These are phyloP conservation scores for Synanthedon formicaeformis DNA, from an alignment of 2,888 invertebrate species.

Conservation along the genomic window DNA sequence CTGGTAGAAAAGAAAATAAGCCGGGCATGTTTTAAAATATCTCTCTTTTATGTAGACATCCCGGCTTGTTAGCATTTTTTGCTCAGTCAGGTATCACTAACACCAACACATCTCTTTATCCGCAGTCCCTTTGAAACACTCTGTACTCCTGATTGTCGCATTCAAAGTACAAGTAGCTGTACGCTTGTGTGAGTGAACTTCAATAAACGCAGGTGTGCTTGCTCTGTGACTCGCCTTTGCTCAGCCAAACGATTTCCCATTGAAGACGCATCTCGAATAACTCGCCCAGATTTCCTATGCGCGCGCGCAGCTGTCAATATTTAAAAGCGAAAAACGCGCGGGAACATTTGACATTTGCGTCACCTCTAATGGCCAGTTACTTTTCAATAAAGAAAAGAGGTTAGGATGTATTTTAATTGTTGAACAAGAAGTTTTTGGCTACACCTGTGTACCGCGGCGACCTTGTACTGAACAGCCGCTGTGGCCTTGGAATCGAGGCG, in stretches of 20 bases:
- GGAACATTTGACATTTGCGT: not conserved
- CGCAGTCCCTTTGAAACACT: slow-evolving; percentile 17
- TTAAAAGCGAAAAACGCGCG: slow-evolving; percentile 2
- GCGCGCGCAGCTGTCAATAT: slow-evolving; percentile 17
- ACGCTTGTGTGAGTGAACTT: slow-evolving; percentile 14
- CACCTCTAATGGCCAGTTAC: slow-evolving; percentile 1
- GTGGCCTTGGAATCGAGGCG: slow-evolving; percentile 14
- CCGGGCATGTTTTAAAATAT: not conserved
- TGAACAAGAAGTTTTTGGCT: not conserved
- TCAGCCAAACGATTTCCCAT: slow-evolving; percentile 10
- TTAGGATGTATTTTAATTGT: not conserved
- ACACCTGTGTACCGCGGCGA: slow-evolving; percentile 16
- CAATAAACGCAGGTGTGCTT: slow-evolving; percentile 30
- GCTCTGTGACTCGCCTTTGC: slow-evolving; percentile 8
- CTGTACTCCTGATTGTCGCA: slow-evolving; percentile 25
- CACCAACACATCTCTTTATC: slow-evolving; percentile 14
- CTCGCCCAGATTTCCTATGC: slow-evolving; percentile 18
- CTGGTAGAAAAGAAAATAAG: not conserved
- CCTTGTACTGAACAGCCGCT: slow-evolving; percentile 14
- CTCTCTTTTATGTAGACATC: not conserved
- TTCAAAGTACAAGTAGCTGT: slow-evolving; percentile 15
- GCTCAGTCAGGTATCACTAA: slow-evolving; percentile 20
- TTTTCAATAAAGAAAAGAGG: not conserved
- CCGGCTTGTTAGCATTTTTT: slow-evolving; percentile 16
- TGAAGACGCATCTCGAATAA: not conserved